Evolutionary conservation across 2,888 invertebrate species (phyloP).

Genomic region (Cheilosia pagana): DNA sequence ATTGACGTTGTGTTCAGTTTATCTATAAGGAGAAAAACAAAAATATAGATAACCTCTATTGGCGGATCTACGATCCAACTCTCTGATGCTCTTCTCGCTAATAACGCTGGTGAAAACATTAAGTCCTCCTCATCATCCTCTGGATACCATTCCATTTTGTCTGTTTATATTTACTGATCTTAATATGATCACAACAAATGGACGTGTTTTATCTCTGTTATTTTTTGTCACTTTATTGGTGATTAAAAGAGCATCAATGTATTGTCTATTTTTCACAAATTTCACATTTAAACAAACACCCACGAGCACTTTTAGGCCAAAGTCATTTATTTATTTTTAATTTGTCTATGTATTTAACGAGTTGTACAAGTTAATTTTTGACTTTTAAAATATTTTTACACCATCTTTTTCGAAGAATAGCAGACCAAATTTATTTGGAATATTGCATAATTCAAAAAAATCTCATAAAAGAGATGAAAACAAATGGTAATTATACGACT

Average conservation of each 20-base stretch:
- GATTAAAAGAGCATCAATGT: conserved; percentile 17
- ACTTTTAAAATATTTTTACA: conserved; percentile 32
- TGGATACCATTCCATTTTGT: conserved; percentile 90
- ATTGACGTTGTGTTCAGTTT: not conserved
- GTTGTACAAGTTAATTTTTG: conserved; percentile 21
- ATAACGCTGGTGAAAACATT: conserved; percentile 93
- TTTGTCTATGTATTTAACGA: conserved; percentile 22
- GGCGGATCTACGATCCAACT: conserved; percentile 96
- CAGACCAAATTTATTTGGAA: conserved; percentile 48
- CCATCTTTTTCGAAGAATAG: conserved; percentile 12
- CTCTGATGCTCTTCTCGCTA: conserved; percentile 93
- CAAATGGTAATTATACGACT: conserved; percentile 34
- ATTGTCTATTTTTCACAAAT: conserved; percentile 13
- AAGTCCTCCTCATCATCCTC: conserved; percentile 93
- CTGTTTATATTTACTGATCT: conserved; percentile 16
- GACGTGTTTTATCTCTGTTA: conserved; percentile 14
- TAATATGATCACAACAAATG: conserved; percentile 1
- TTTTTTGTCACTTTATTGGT: conserved; percentile 1
- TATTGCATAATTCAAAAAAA: conserved; percentile 65
- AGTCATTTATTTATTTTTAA: conserved; percentile 55
- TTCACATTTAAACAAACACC: conserved; percentile 47
- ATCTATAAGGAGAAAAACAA: not conserved
- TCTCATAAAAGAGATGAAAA: conserved; percentile 11
- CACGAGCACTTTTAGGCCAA: conserved; percentile 35
- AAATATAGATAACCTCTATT: conserved; percentile 87